Evolutionary conservation across 2,113 vertebrate species (phyloP).

Genomic region (Lophotis ruficrista): DNA sequence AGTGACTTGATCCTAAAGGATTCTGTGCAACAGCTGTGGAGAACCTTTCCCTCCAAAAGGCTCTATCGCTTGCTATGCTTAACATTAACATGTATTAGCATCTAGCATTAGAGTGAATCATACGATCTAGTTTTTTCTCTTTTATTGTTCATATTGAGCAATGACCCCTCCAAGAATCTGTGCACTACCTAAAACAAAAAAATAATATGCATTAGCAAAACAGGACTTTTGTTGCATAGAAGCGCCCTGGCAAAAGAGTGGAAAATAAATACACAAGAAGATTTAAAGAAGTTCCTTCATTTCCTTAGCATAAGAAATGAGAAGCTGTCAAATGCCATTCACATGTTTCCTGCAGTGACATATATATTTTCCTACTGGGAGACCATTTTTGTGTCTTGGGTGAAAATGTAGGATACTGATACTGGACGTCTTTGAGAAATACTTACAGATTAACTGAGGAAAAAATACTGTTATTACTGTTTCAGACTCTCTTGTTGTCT

Average conservation of each 20-base stretch:
- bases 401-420: not conserved
- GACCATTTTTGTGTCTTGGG: not conserved
- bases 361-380: not conserved
- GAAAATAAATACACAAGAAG: not conserved
- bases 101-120: not conserved
- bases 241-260: not conserved
- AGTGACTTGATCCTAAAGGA: not conserved
- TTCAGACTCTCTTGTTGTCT: not conserved
- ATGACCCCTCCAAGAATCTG: not conserved
- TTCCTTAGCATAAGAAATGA: not conserved
- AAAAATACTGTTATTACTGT: not conserved
- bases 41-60: not conserved
- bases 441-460: not conserved
- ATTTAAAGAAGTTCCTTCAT: not conserved
- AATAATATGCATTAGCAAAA: not conserved
- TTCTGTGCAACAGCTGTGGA: not conserved
- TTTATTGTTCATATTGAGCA: not conserved
- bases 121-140: not conserved
- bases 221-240: not conserved
- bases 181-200: not conserved
- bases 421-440: not conserved
- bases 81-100: not conserved
- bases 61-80: not conserved
- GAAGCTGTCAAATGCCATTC: not conserved
- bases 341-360: not conserved